Conservation (phyloP, 2,113 vertebrate genomes). For the Nothocercus julius region DNA sequence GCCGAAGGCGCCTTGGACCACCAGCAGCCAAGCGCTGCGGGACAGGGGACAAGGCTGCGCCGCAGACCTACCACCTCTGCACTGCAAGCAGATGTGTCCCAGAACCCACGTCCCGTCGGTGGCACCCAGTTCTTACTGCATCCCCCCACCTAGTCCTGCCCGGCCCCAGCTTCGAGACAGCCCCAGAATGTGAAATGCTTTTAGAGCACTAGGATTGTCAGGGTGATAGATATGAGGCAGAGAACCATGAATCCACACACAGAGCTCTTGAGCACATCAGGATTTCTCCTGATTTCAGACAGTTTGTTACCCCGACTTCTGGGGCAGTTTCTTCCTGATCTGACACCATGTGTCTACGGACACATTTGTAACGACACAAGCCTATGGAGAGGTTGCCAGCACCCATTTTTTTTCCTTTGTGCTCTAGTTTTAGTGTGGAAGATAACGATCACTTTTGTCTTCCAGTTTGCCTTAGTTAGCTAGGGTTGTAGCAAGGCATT, state of each 20-base stretch:
- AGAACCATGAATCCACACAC: not conserved
- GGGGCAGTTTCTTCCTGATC: not conserved
- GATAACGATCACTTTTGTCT: not conserved
- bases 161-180: not conserved
- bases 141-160: not conserved
- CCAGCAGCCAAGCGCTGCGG: not conserved
- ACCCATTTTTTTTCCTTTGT: not conserved
- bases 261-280: not conserved
- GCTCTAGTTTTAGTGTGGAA: not conserved
- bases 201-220: not conserved
- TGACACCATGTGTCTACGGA: not conserved
- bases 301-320: not conserved
- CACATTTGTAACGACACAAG: not conserved
- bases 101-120: rapidly evolving
- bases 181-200: not conserved
- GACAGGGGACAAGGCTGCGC: not conserved
- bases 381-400: too few relatives aligned
- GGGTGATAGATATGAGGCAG: not conserved
- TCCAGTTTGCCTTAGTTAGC: not conserved
- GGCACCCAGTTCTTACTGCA: not conserved
- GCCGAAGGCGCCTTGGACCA: not conserved
- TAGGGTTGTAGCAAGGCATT: not conserved
- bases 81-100: not conserved
- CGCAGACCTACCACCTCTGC: not conserved
- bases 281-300: not conserved